Evolutionary conservation across 2,113 vertebrate genomes (phyloP), one percentile per base, ranked within the genome.

Genomic region (Cathartes aura): DNA sequence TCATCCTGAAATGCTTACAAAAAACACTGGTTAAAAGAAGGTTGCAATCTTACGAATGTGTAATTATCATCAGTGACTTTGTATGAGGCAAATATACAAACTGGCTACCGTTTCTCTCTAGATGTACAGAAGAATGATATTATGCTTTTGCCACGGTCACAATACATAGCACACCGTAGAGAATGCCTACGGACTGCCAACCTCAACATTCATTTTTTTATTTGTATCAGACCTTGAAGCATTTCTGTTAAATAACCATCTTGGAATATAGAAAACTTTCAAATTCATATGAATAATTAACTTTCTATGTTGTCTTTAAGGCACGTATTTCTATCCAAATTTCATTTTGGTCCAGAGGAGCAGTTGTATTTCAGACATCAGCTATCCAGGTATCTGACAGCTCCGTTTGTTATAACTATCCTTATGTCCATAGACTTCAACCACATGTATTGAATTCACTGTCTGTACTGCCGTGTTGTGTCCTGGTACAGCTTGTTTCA

Each of bases 271-370:
- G 66, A 94, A 97, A 97, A 95, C 55, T 59, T 93, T 34, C 11
- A 22, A 70, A 90, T 60, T 73, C 38, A 43, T 74, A 67, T 15
- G 82, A 95, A 78, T 62, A 89, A 94, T 81, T 36, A 55, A 90
- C 71, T 91, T 82, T 59, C 66, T 58, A 24, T 23, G 36, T 74
- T 95, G 79, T 97, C 84, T 92, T 90, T 98, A 98, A 98, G 98
- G 98, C 98, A 98, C 98, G 8, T 97, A 79, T 94, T 96, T 96
- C 76, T 86, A 87, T 70, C 48, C 78, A 85, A 62, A 75, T 82
- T 86, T 90, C 52, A 45, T 92, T 96, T 97, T 94, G 90, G 93
- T 97, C 92, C 91, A 66, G 78, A 96, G 66, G 40, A 80, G 68
- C 58, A 43, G 34, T 1, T 47, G 58, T 16, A 13, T 55, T 63